A percentile compares a stretch with the other conserved stretches of the same genome.
These are phyloP conservation scores for Sinodicranocentrus sp. DNA, from an alignment of 2,888 invertebrate genomes.

Conservation along the genomic window DNA sequence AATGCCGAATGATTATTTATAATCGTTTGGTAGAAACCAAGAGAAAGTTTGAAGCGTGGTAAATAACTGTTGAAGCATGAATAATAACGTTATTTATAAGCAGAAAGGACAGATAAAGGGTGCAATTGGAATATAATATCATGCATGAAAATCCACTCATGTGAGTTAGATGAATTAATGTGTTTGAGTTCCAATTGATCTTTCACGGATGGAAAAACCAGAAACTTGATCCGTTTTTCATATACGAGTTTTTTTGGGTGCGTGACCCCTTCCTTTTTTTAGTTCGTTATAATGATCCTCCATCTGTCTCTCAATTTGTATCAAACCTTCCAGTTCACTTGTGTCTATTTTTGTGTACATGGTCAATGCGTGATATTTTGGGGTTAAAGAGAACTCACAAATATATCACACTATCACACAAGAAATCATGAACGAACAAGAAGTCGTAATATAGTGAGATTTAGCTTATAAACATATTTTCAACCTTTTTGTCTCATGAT, in stretches of 20 bases:
- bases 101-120: not conserved
- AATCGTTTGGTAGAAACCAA: not conserved
- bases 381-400: not conserved
- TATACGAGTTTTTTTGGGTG: not conserved
- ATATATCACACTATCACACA: not conserved
- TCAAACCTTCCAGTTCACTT: not conserved
- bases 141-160: slow-evolving; percentile 32
- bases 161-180: slow-evolving; percentile 29
- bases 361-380: not conserved
- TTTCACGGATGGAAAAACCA: slow-evolving; percentile 18
- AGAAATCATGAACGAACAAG: not conserved
- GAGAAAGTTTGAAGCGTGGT: not conserved
- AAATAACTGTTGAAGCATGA: not conserved
- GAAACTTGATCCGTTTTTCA: not conserved
- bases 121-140: not conserved
- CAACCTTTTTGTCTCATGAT: slow-evolving; percentile 10
- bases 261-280: slow-evolving; percentile 25
- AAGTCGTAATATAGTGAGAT: slow-evolving; percentile 28
- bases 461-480: slow-evolving; percentile 18
- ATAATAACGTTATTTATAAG: too few relatives aligned
- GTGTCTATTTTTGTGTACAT: not conserved
- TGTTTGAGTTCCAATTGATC: slow-evolving; percentile 18
- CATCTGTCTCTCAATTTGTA: slow-evolving; percentile 25
- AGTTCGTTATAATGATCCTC: not conserved
- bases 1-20: not conserved